Evolutionary conservation across 2,113 vertebrate genomes (phyloP).

Genomic region (human (Homo sapiens)): DNA sequence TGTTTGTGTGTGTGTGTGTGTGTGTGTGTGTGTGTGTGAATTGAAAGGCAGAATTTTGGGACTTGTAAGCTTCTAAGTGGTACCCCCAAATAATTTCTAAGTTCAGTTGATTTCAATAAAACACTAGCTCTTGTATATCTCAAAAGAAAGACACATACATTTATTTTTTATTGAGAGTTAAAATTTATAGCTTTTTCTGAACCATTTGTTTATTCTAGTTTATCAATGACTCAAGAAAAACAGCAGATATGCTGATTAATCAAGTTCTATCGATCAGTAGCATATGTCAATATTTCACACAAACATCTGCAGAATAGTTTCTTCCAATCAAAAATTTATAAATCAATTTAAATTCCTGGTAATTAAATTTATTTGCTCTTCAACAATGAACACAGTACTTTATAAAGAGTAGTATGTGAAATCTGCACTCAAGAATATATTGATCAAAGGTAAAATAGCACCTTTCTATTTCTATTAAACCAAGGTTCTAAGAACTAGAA

Average conservation of each 20-base stretch:
- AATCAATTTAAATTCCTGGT: slow-evolving; percentile 80
- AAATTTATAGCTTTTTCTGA: slow-evolving; percentile 60
- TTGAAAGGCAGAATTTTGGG: background rate
- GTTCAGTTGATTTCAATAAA: slow-evolving; percentile 37
- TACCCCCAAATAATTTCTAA: slow-evolving; percentile 41
- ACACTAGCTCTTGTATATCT: background rate
- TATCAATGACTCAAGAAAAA: slow-evolving; percentile 60
- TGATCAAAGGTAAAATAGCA: slow-evolving; percentile 80
- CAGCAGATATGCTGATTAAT: slow-evolving; percentile 75
- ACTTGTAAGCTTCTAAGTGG: background rate
- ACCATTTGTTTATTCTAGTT: slow-evolving; percentile 63
- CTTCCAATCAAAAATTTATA: slow-evolving; percentile 79
- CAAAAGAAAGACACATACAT: slow-evolving; percentile 10
- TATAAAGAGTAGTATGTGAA: slow-evolving; percentile 78
- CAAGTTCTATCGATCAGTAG: slow-evolving; percentile 71
- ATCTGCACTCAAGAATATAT: slow-evolving; percentile 78
- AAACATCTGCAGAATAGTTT: slow-evolving; percentile 78
- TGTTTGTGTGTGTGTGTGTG: background rate
- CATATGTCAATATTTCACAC: slow-evolving; percentile 76
- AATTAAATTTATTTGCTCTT: slow-evolving; percentile 81
- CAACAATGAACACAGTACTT: slow-evolving; percentile 78
- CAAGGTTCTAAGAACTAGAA: slow-evolving; percentile 71
- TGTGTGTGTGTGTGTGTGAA: background rate
- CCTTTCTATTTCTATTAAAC: slow-evolving; percentile 78
- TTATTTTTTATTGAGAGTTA: background rate